Percentiles rank a stretch among this genome's conserved stretches.
These are phyloP conservation scores for Venustoraphidia nigricollis DNA, from an alignment of 2,888 invertebrate genomes.

Conservation along the genomic window DNA sequence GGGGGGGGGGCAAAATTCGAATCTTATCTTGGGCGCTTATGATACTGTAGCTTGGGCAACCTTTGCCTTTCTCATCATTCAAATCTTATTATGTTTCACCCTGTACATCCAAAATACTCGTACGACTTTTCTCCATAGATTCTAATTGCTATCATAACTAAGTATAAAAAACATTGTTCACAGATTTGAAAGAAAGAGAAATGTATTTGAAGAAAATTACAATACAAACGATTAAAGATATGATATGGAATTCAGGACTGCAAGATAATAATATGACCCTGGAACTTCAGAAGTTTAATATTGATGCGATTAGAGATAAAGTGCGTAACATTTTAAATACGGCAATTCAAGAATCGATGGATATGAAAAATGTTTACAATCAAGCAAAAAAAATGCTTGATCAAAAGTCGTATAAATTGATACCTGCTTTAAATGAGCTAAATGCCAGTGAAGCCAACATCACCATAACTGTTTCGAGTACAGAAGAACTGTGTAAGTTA, in stretches of 20 bases:
- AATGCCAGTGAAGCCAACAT: slow-evolving; percentile 4
- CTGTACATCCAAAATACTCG: no score
- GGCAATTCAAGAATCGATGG: slow-evolving; percentile 19
- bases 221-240: slow-evolving; percentile 8
- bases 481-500: slow-evolving; percentile 1
- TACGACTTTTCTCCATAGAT: no score
- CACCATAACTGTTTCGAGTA: background rate
- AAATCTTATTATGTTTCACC: no score
- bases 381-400: slow-evolving; percentile 4
- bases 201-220: background rate
- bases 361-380: slow-evolving; percentile 18
- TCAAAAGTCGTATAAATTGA: slow-evolving; percentile 3
- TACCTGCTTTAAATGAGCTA: slow-evolving; percentile 4
- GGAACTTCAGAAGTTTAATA: slow-evolving; percentile 18
- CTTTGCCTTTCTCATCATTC: no score
- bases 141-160: background rate
- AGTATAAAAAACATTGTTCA: background rate
- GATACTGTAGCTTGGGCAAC: no score
- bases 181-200: background rate
- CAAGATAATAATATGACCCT: slow-evolving; percentile 25
- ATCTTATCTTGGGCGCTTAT: no score
- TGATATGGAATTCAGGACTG: slow-evolving; percentile 23
- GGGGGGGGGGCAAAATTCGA: no score
- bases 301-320: slow-evolving; percentile 17
- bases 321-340: slow-evolving; percentile 19